These are phyloP conservation scores for Heliopora coerulea DNA, from an alignment of 92 coral and sea anemone genomes.

Conservation along the genomic window DNA sequence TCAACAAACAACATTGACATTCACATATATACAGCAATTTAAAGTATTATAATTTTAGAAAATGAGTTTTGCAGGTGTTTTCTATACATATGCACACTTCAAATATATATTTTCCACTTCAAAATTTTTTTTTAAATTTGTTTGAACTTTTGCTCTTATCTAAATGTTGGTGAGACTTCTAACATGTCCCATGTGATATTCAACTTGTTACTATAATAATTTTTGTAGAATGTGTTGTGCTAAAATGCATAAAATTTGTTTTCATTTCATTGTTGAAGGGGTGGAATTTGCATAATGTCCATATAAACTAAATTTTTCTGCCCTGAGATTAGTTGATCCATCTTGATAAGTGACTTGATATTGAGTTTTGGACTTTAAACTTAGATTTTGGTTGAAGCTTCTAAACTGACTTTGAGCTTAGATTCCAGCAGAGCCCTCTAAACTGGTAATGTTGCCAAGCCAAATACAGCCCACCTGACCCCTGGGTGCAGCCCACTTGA, in stretches of 20 bases:
- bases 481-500: too few relatives aligned
- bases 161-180: neutral
- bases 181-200: too few relatives aligned
- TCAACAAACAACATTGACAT: too few relatives aligned
- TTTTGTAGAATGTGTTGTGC: neutral
- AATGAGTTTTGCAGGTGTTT: conserved; percentile 35
- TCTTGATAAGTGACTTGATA: too few relatives aligned
- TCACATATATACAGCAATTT: too few relatives aligned
- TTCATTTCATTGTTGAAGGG: neutral
- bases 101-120: neutral
- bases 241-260: neutral
- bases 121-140: neutral
- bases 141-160: neutral
- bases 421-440: too few relatives aligned
- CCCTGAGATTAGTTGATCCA: neutral
- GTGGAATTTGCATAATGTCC: neutral
- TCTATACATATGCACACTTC: neutral
- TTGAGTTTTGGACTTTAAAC: too few relatives aligned
- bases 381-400: too few relatives aligned
- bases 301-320: neutral
- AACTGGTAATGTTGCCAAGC: too few relatives aligned
- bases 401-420: too few relatives aligned
- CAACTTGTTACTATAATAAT: neutral
- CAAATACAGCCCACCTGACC: too few relatives aligned
- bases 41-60: too few relatives aligned